These are phyloP conservation scores for Atta cephalotes DNA, from an alignment of 1,140 invertebrate genomes.

Conservation along the genomic window DNA sequence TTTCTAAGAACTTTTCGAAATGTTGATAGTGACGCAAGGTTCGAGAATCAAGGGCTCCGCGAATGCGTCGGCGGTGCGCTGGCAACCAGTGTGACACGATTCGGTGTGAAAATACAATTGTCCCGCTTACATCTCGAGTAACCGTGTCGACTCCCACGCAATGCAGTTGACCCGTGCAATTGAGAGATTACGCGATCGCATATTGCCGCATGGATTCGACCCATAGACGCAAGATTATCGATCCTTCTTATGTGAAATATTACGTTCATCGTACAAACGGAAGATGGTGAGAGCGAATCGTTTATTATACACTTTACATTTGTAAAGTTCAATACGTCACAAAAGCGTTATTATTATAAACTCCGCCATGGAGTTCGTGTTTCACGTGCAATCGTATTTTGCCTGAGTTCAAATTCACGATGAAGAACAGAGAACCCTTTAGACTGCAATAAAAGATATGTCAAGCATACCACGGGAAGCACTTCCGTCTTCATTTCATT, in stretches of 20 bases:
- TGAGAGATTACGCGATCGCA: conserved; percentile 39
- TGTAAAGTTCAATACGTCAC: conserved; percentile 31
- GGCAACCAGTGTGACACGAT: conserved; percentile 49
- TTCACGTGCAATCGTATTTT: conserved; percentile 25
- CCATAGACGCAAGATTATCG: conserved; percentile 15
- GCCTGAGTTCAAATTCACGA: conserved; percentile 5
- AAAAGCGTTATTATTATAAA: conserved; percentile 26
- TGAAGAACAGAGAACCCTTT: conserved; percentile 20
- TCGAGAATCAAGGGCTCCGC: conserved; percentile 52
- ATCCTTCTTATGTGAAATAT: conserved; percentile 46
- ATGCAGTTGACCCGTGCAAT: conserved; percentile 55
- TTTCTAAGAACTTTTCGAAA: conserved; percentile 62
- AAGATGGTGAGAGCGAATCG: conserved; percentile 5
- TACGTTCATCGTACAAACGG: not conserved
- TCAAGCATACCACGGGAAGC: not conserved
- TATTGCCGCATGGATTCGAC: conserved; percentile 13
- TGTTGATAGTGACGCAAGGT: conserved; percentile 49
- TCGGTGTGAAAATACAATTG: conserved; percentile 37
- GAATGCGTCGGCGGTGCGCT: conserved; percentile 46
- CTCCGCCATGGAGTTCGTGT: not conserved
- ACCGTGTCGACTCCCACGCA: conserved; percentile 64
- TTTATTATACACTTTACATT: conserved; percentile 16
- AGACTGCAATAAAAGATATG: conserved; percentile 23
- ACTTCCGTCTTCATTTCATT: conserved; percentile 55
- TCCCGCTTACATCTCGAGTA: conserved; percentile 53